These are phyloP conservation scores for Poecilobothrus nobilitatus DNA, from an alignment of 2,888 invertebrate genomes.

Conservation along the genomic window DNA sequence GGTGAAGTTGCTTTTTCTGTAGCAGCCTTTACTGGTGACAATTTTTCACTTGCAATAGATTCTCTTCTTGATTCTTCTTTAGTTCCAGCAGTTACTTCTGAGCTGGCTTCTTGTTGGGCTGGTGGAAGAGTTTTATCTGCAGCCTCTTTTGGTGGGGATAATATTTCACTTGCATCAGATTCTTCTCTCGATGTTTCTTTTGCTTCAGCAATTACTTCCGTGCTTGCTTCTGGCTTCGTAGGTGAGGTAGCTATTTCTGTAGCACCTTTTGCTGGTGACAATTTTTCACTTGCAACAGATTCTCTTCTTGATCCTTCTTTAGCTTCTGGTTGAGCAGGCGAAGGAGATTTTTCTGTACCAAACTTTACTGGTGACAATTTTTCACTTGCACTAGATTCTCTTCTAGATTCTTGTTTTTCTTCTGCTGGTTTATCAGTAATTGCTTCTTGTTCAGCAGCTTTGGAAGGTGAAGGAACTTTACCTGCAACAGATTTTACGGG, in stretches of 20 bases:
- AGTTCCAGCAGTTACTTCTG: constrained; percentile 20
- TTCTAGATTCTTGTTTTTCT: constrained; percentile 17
- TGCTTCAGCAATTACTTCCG: constrained; percentile 20
- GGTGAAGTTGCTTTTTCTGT: background rate
- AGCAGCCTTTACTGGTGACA: constrained; percentile 7
- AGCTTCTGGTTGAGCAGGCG: constrained; percentile 13
- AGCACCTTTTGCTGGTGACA: constrained; percentile 16
- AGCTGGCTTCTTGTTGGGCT: constrained; percentile 16
- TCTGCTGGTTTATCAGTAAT: constrained; percentile 13
- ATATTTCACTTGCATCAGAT: constrained; percentile 15
- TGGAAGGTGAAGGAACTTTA: constrained; percentile 14
- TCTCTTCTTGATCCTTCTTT: background rate
- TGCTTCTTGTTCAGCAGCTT: constrained; percentile 19
- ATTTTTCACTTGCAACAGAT: constrained; percentile 12
- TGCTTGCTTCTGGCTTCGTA: background rate
- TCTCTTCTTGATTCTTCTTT: constrained; percentile 18
- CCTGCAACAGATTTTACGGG: constrained; percentile 18
- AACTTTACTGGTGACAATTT: constrained; percentile 7
- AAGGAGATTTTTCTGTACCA: background rate
- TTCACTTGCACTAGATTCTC: constrained; percentile 16
- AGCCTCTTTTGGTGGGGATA: constrained; percentile 2
- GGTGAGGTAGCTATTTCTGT: constrained; percentile 16
- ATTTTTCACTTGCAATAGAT: constrained; percentile 15
- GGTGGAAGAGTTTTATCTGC: constrained; percentile 15
- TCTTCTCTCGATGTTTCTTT: constrained; percentile 18